A percentile compares a stretch with the other conserved stretches of the same genome.
Conservation (phyloP, 2,888 invertebrate genomes). For the Ferrisia virgata region DNA sequence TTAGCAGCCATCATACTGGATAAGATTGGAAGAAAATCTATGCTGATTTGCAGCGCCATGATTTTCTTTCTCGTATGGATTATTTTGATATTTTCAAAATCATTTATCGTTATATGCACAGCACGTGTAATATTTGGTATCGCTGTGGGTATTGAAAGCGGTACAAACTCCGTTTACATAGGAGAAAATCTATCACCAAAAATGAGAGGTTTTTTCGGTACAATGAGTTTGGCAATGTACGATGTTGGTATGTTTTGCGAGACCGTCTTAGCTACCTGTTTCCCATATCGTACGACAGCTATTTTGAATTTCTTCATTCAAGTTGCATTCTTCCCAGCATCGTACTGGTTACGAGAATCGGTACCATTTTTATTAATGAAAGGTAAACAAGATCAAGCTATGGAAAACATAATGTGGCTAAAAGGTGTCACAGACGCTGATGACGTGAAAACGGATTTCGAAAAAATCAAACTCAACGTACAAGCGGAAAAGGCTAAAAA, state of each 20-base stretch:
- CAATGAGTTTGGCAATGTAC: background rate
- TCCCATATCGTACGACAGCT: background rate
- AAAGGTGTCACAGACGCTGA: background rate
- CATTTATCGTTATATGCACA: background rate
- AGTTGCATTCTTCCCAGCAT: background rate
- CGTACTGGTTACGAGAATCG: background rate
- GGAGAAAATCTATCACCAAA: background rate
- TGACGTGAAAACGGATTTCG: background rate
- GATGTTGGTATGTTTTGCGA: background rate
- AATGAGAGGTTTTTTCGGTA: background rate
- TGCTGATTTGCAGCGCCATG: background rate
- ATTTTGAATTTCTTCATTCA: background rate
- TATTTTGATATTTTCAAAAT: background rate
- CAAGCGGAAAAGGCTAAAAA: background rate
- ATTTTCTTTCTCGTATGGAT: background rate
- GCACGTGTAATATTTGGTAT: background rate
- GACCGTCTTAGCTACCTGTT: background rate
- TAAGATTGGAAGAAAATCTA: background rate
- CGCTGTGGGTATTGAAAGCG: background rate
- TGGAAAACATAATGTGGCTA: background rate
- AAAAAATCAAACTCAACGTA: background rate
- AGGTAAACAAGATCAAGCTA: background rate
- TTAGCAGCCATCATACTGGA: background rate
- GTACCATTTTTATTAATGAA: background rate
- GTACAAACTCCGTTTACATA: background rate